Conservation (phyloP, 2,888 invertebrate species). For the Aleiodes leptofemur region DNA sequence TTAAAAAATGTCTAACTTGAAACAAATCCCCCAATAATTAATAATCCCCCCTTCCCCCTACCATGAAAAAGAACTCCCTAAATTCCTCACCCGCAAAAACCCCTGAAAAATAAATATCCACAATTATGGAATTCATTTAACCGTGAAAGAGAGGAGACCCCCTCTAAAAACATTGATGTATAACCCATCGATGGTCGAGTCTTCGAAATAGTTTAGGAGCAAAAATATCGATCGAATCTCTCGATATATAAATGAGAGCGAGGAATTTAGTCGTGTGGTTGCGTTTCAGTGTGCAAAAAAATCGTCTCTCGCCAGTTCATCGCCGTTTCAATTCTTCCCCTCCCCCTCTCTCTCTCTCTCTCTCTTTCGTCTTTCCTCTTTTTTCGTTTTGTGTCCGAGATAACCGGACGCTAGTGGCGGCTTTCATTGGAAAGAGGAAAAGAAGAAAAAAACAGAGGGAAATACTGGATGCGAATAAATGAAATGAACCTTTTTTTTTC, state of each 20-base stretch:
- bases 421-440: slow-evolving; percentile 17
- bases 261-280: slow-evolving; percentile 43
- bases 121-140: slow-evolving; percentile 24
- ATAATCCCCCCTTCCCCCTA: too few species aligned
- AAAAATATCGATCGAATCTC: slow-evolving; percentile 44
- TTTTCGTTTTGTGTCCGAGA: slow-evolving; percentile 19
- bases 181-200: neutral
- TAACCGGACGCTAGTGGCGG: slow-evolving; percentile 21
- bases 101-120: slow-evolving; percentile 22
- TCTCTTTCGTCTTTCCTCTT: neutral
- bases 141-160: neutral
- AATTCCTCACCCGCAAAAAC: neutral
- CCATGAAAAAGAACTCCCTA: neutral
- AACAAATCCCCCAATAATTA: too few species aligned
- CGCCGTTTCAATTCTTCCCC: slow-evolving; percentile 19
- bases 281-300: slow-evolving; percentile 31
- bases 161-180: slow-evolving; percentile 30
- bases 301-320: slow-evolving; percentile 14
- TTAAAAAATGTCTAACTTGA: too few species aligned
- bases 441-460: neutral
- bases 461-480: slow-evolving; percentile 18
- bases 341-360: too few species aligned
- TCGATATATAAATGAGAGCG: slow-evolving; percentile 45
- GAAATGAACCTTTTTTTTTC: slow-evolving; percentile 1
- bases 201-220: slow-evolving; percentile 44